These are phyloP conservation scores for Pangasius krempfi DNA, from an alignment of 2,797 vertebrate genomes.

Conservation along the genomic window DNA sequence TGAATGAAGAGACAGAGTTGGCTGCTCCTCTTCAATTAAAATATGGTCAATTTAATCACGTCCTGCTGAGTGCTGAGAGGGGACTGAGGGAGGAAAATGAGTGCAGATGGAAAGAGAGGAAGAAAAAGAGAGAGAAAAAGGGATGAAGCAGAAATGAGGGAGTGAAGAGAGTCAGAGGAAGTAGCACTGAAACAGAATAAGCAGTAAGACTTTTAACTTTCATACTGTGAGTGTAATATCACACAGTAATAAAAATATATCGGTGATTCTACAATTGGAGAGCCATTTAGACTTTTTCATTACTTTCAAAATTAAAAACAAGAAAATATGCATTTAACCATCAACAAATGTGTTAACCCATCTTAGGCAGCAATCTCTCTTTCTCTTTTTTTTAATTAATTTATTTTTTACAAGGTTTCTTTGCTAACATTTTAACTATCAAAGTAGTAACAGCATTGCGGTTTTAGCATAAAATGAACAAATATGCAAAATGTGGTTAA, in stretches of 20 bases:
- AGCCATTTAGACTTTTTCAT: background rate
- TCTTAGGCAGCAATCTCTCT: background rate
- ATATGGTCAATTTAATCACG: conserved; percentile 64
- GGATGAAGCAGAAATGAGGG: background rate
- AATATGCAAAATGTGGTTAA: background rate
- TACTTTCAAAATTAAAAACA: background rate
- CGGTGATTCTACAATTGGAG: background rate
- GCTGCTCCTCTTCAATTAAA: conserved; percentile 70
- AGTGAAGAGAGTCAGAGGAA: background rate
- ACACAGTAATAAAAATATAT: background rate
- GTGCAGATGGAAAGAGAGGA: conserved; percentile 17
- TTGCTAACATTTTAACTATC: background rate
- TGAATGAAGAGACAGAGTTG: conserved; percentile 75
- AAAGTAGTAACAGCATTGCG: background rate
- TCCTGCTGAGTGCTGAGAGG: conserved; percentile 53
- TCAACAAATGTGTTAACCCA: background rate
- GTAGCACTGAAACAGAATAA: background rate
- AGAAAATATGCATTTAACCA: background rate
- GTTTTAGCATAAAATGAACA: background rate
- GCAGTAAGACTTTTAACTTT: background rate
- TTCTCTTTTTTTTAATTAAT: background rate
- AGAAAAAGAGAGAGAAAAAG: background rate
- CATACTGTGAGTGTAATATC: background rate
- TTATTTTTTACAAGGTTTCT: background rate
- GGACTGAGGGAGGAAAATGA: background rate